Evolutionary conservation across 2,113 vertebrate species (phyloP), one percentile per base, ranked within the genome.

Genomic region (Rhegmatorhina hoffmannsi): DNA sequence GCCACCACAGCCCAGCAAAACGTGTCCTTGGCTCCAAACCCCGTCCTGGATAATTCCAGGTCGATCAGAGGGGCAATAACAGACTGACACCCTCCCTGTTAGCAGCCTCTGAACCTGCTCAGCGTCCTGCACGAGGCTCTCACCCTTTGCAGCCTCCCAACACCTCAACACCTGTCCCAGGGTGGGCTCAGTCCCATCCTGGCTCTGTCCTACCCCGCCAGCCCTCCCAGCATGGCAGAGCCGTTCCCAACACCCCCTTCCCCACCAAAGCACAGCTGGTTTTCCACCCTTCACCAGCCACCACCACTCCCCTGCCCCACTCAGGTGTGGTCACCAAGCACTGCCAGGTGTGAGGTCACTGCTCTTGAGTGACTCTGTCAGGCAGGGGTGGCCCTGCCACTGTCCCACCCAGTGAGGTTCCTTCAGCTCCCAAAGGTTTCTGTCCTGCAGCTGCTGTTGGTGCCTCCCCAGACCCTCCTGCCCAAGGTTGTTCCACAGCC

Each of bases 231-330:
- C 8, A 2, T 0, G 1, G 17, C 2, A 1, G 3, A 12, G 73
- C 2, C 2, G 16, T 0, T 78, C 84, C 60, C 3, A 0, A 5
- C 38, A 2, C 25, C 9, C 34, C 10, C 70, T 23, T 10, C 21
- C 7, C 62, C 46, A 3, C 11, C 20, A 2, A 18, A 21, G 19
- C 36, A n/a, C 50, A 3, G 5, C 2, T 1, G 8, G 23, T 13
- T 66, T 29, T 5, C n/a, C 60, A 2, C 6, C 59, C 47, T 2
- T 1, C 7, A 0, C 1, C 26, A 17, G 56, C 67, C 5, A 0
- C 20, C n/a, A 0, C 17, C 40, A 0, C 1, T 44, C 17, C 3
- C 17, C 73, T 2, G 0, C 9, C 5, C 56, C 3, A 1, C 5
- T 2, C 21, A 7, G 74, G 67, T 15, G 10, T 1, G 40, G 15